Conservation (phyloP, 2,797 vertebrate genomes). For the Trematomus bernacchii region DNA sequence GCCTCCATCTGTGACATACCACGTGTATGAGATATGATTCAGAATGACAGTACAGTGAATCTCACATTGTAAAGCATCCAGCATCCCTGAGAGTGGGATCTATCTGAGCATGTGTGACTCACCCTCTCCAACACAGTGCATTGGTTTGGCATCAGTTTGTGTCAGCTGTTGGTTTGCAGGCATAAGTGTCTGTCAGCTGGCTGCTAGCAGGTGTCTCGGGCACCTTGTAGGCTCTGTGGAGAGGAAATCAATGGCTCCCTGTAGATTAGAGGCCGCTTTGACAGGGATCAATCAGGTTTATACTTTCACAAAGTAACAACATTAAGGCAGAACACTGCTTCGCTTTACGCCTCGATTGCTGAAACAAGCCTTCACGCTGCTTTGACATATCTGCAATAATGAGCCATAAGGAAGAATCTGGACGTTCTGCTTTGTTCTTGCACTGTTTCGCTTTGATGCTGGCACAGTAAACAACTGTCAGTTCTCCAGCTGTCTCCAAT, state of each 20-base stretch:
- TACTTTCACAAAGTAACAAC: slow-evolving; percentile 45
- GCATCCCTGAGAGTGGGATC: slow-evolving; percentile 69
- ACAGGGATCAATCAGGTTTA: slow-evolving; percentile 70
- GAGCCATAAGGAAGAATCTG: slow-evolving; percentile 42
- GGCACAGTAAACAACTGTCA: slow-evolving; percentile 55
- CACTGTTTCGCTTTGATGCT: slow-evolving; percentile 21
- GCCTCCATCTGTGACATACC: slow-evolving; percentile 75
- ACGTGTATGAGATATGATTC: slow-evolving; percentile 77
- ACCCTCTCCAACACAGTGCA: slow-evolving; percentile 63
- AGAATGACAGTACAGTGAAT: slow-evolving; percentile 65
- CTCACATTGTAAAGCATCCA: slow-evolving; percentile 68
- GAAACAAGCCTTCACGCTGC: slow-evolving; percentile 48
- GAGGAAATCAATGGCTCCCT: slow-evolving; percentile 78
- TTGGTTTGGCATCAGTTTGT: slow-evolving; percentile 79
- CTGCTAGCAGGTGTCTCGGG: slow-evolving; percentile 80
- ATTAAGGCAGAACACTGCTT: slow-evolving; percentile 38
- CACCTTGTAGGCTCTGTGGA: slow-evolving; percentile 67
- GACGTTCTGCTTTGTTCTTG: slow-evolving; percentile 38
- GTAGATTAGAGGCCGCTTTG: slow-evolving; percentile 73
- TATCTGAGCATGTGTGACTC: slow-evolving; percentile 74
- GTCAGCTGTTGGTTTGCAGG: slow-evolving; percentile 80
- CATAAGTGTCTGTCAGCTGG: slow-evolving; percentile 81
- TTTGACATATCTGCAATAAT: slow-evolving; percentile 40
- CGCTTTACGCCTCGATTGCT: slow-evolving; percentile 19
- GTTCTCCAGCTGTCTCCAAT: slow-evolving; percentile 49